These are phyloP conservation scores for Exaiptasia diaphana DNA, from an alignment of 64 coral and sea anemone genomes.

Conservation along the genomic window DNA sequence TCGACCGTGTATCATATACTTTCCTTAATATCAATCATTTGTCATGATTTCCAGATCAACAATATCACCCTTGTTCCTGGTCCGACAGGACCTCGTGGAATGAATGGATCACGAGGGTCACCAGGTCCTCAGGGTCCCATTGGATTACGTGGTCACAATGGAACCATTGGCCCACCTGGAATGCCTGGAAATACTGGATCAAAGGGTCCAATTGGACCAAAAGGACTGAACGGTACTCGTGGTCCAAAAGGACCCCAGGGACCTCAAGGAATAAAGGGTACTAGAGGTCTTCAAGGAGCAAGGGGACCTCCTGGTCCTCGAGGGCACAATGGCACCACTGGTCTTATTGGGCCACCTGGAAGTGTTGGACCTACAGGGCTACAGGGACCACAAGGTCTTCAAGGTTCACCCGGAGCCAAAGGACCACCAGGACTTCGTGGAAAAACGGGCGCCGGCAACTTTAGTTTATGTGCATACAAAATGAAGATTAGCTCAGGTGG, in stretches of 20 bases:
- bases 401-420: constrained; percentile 4
- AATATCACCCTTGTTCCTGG: background rate
- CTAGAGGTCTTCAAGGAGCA: background rate
- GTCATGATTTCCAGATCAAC: background rate
- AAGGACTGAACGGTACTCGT: background rate
- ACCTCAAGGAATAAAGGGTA: constrained; percentile 3
- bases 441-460: constrained; percentile 38
- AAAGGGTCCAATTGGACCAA: constrained; percentile 2
- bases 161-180: constrained; percentile 8
- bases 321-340: background rate
- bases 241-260: constrained; percentile 21
- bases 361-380: constrained; percentile 11
- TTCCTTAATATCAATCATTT: background rate
- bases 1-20: background rate
- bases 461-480: constrained; percentile 43
- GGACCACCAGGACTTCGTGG: constrained; percentile 26
- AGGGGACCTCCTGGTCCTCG: constrained; percentile 7
- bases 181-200: constrained; percentile 7
- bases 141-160: background rate
- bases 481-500: too few relatives aligned
- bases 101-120: background rate
- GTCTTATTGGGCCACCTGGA: constrained; percentile 8
- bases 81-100: background rate
- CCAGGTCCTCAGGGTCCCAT: background rate
- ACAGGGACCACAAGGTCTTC: constrained; percentile 5